These are phyloP conservation scores for Lithophane ornitopus DNA, from an alignment of 2,888 invertebrate species.

Conservation along the genomic window DNA sequence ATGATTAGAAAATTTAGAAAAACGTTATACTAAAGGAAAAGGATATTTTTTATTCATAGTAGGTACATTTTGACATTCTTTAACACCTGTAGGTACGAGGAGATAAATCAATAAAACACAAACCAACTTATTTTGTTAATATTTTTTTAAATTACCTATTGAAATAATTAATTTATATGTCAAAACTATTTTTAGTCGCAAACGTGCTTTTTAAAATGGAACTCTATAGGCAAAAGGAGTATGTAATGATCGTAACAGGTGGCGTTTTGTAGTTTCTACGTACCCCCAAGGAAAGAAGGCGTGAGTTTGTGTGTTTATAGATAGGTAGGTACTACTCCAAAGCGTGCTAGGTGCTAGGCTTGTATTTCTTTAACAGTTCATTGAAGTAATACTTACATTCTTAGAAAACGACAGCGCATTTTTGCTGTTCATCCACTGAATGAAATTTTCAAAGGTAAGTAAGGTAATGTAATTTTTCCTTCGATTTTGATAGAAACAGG, in stretches of 20 bases:
- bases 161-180: background rate
- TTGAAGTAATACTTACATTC: background rate
- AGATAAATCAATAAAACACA: background rate
- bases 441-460: background rate
- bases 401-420: background rate
- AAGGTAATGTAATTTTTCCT: too few species aligned
- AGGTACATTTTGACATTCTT: background rate
- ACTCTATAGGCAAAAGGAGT: too few species aligned
- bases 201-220: too few species aligned
- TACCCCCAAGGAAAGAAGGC: too few species aligned
- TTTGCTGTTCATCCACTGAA: background rate
- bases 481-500: background rate
- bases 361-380: background rate
- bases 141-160: too few species aligned
- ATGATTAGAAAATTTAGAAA: constrained; percentile 39
- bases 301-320: too few species aligned
- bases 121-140: background rate
- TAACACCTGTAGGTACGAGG: background rate
- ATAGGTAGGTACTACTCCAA: background rate
- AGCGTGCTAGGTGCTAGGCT: background rate
- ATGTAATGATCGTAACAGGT: too few species aligned
- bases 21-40: background rate
- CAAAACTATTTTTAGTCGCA: background rate
- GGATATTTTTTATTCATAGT: background rate
- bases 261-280: too few species aligned